Conservation (phyloP, 2,888 invertebrate genomes). For the Chironomus riparius region DNA sequence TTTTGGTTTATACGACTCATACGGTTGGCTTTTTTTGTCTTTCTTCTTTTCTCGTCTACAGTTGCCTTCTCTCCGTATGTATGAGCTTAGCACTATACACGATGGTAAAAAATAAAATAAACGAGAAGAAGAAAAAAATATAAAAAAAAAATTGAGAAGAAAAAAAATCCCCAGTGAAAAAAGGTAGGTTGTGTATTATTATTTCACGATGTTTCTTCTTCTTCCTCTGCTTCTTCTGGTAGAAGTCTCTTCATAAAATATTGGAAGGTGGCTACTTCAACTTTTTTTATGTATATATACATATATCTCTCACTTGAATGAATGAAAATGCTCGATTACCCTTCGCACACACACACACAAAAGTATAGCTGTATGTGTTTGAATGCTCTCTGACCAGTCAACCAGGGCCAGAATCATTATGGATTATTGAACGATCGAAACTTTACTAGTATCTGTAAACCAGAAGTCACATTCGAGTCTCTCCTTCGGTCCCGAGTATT, state of each 20-base stretch:
- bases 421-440: neutral
- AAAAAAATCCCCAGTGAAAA: constrained; percentile 8
- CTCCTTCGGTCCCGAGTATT: neutral
- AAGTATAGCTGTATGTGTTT: neutral
- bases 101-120: constrained; percentile 1
- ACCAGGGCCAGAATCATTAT: no score
- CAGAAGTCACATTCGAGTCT: constrained; percentile 14
- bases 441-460: constrained; percentile 3
- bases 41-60: constrained; percentile 6
- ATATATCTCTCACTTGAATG: neutral
- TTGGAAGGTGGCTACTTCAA: constrained; percentile 26
- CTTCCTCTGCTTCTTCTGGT: constrained; percentile 15
- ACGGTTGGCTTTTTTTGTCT: constrained; percentile 14
- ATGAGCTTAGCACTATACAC: constrained; percentile 6
- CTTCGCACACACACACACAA: neutral
- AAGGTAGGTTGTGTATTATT: constrained; percentile 23
- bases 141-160: neutral
- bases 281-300: neutral
- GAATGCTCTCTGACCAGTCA: neutral
- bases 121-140: constrained; percentile 1
- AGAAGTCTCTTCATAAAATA: constrained; percentile 20
- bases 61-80: constrained; percentile 23
- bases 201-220: constrained; percentile 22
- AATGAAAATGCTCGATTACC: neutral
- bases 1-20: constrained; percentile 27